Evolutionary conservation across 2,113 vertebrate genomes (phyloP).

Genomic region (Clarias gariepinus): DNA sequence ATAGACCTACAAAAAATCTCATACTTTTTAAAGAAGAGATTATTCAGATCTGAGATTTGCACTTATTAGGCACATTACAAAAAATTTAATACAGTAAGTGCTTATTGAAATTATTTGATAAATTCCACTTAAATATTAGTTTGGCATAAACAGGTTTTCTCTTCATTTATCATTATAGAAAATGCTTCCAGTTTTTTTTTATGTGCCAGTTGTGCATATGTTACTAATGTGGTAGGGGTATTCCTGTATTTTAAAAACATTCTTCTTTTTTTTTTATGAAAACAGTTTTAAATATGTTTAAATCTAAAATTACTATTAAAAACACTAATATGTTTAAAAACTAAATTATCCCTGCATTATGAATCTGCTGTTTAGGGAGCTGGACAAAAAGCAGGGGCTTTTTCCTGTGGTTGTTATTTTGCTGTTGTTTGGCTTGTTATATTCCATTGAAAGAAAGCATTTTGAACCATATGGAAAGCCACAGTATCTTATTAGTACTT

Average conservation of each 20-base stretch:
- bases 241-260: not conserved
- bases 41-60: not conserved
- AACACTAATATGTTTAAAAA: not conserved
- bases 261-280: not conserved
- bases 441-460: slow-evolving; percentile 8
- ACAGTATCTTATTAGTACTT: slow-evolving; percentile 37
- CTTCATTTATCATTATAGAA: not conserved
- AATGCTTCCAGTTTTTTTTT: not conserved
- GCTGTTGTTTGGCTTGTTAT: slow-evolving; percentile 28
- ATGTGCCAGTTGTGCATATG: not conserved
- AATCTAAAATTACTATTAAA: not conserved
- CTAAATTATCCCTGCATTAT: not conserved
- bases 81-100: not conserved
- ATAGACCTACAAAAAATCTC: not conserved
- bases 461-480: slow-evolving; percentile 20
- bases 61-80: not conserved
- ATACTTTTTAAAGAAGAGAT: not conserved
- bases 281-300: not conserved
- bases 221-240: not conserved
- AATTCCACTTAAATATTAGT: not conserved
- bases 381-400: slow-evolving; percentile 1
- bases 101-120: not conserved
- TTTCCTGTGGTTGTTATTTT: slow-evolving; percentile 14
- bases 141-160: not conserved
- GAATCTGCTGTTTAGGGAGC: slow-evolving; percentile 11